Conservation (phyloP, 2,797 vertebrate genomes). For the Geotrypetes seraphini region DNA sequence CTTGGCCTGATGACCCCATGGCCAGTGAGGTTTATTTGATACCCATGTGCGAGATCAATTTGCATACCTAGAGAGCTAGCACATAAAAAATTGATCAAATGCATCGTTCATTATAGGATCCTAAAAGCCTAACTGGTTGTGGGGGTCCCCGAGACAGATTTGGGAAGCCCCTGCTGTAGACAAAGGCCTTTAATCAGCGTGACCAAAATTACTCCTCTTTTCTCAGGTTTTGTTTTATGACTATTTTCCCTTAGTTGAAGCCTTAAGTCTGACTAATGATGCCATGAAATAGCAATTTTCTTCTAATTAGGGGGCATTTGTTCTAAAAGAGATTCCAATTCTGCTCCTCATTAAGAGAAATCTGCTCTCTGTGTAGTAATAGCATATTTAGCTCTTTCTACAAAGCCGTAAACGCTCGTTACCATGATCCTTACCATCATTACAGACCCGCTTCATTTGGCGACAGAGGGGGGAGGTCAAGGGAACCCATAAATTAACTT, state of each 20-base stretch:
- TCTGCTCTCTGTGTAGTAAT: background rate
- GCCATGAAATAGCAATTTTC: conserved; percentile 20
- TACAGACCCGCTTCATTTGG: background rate
- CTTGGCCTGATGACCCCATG: too few relatives aligned
- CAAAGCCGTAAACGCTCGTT: background rate
- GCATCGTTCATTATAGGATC: too few relatives aligned
- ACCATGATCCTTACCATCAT: background rate
- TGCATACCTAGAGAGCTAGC: too few relatives aligned
- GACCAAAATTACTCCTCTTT: background rate
- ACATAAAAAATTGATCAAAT: too few relatives aligned
- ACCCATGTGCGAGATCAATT: too few relatives aligned
- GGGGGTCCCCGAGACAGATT: too few relatives aligned
- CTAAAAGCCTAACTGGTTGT: too few relatives aligned
- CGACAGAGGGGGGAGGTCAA: background rate
- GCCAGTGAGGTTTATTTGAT: too few relatives aligned
- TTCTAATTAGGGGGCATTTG: conserved; percentile 27
- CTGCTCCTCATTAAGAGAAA: conserved; percentile 20
- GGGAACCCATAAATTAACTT: background rate
- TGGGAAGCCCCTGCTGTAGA: too few relatives aligned
- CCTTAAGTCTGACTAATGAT: conserved; percentile 21
- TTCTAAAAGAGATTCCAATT: conserved; percentile 24
- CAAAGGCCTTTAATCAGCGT: background rate
- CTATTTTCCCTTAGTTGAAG: conserved; percentile 10
- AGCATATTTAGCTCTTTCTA: conserved; percentile 2
- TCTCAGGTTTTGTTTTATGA: background rate